Conservation (phyloP, 2,113 vertebrate species). For the Sprattus sprattus region DNA sequence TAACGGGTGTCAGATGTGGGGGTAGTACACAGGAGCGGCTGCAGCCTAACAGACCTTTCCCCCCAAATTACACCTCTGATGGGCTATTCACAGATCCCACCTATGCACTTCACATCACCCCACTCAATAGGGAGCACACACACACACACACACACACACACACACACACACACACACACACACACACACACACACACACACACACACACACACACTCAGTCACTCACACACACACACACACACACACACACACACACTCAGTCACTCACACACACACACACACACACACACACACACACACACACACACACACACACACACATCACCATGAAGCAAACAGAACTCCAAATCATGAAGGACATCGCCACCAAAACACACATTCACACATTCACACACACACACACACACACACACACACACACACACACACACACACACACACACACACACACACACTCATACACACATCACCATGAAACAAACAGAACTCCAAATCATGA, state of each 20-base stretch:
- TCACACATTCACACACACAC: neutral
- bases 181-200: neutral
- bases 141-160: neutral
- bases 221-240: too few relatives aligned
- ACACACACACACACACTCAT: neutral
- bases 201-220: too few relatives aligned
- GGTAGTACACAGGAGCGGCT: conserved; percentile 34
- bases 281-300: too few relatives aligned
- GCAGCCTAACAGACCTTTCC: conserved; percentile 32
- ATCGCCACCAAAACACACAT: too few relatives aligned
- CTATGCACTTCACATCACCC: neutral
- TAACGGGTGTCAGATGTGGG: conserved; percentile 57
- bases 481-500: too few relatives aligned
- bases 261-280: too few relatives aligned
- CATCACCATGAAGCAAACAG: too few relatives aligned
- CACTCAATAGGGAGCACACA: neutral
- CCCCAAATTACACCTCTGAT: conserved; percentile 24
- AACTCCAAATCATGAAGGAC: too few relatives aligned
- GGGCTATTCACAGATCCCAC: neutral
- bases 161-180: neutral
- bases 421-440: neutral
- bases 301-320: too few relatives aligned
- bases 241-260: too few relatives aligned
- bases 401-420: neutral
- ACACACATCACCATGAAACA: too few relatives aligned